Conservation (phyloP, 35 echinoderm and acorn worm species). For the Eucidaris tribuloides region DNA sequence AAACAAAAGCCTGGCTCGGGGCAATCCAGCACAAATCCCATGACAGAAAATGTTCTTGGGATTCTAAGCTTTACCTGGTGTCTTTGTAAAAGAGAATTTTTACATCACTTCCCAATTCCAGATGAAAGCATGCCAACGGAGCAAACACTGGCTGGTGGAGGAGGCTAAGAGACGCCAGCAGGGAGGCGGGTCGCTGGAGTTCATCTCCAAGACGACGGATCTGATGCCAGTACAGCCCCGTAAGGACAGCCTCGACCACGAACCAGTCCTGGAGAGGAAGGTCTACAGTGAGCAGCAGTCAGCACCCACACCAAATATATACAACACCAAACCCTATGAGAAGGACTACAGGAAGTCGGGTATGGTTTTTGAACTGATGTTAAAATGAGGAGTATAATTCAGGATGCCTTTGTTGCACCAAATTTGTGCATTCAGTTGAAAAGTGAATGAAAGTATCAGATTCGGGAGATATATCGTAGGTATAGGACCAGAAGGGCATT, state of each 20-base stretch:
- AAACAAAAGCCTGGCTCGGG: too few relatives aligned
- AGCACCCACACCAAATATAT: conserved; percentile 12
- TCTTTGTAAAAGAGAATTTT: too few relatives aligned
- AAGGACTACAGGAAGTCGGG: not conserved
- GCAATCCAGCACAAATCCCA: too few relatives aligned
- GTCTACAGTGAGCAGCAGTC: conserved; percentile 18
- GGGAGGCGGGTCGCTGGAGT: not conserved
- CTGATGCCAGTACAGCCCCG: not conserved
- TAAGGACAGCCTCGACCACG: conserved; percentile 25
- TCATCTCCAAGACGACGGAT: not conserved
- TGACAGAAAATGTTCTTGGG: too few relatives aligned
- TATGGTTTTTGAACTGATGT: too few relatives aligned
- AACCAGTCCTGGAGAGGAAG: conserved; percentile 63
- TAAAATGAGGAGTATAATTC: too few relatives aligned
- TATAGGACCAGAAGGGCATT: too few relatives aligned
- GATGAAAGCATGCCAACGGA: conserved; percentile 56
- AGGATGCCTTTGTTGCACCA: too few relatives aligned
- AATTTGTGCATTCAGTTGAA: too few relatives aligned
- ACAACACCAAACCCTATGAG: not conserved
- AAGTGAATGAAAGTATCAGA: too few relatives aligned
- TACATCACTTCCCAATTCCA: conserved; percentile 9
- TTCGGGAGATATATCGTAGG: too few relatives aligned
- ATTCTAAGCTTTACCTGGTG: too few relatives aligned
- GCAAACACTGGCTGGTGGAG: conserved; percentile 86
- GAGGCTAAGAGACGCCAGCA: conserved; percentile 77